Evolutionary conservation across 2,113 vertebrate species (phyloP), one percentile per base, ranked within the genome.

Genomic region (Vidua macroura): DNA sequence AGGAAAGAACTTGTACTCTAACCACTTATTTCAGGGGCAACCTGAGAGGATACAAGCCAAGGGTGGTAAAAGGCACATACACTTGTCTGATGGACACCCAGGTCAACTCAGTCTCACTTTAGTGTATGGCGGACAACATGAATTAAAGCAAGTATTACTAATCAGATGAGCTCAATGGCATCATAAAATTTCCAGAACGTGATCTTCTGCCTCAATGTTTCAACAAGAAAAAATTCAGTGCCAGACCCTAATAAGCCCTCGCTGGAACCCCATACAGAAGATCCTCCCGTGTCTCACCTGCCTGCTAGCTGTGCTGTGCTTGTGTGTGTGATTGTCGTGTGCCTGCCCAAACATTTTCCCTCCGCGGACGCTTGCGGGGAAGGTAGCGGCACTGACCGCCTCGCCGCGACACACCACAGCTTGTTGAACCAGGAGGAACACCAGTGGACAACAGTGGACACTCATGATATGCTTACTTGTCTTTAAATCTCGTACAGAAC

Each of bases 381-480:
- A n/a, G 55, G 55, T 1, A 15, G 55, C 6, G 1, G 21, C 56
- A 58, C 33, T 15, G 33, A n/a, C 33, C 13, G 13, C 55, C 55
- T 56, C 9, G 9, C 33, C 2, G 2, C 21, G 23, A 35, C 33
- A 58, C 2, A 27, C 5, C 49, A 49, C 51, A 83, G 31, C 15
- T 11, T 44, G 27, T 20, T 9, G 1, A 16, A 16, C 9, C 23
- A 52, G 48, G 17, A 76, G 37, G 35, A 75, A 15, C 24, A 13
- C 6, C 7, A 11, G 13, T 3, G 13, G 13, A 31, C 43, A 30
- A 5, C 6, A 49, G 7, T 6, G 9, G n/a, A 37, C n/a, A 28
- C 10, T 22, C 44, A 33, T 1, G 4, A 41, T 17, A 35, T 0
- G 5, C 8, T 43, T 21, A 0, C 1, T 80, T 88, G 53, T 55